Base-by-base conservation (phyloP, 2,113 vertebrate genomes). In the Sisor rabdophorus region DNA sequence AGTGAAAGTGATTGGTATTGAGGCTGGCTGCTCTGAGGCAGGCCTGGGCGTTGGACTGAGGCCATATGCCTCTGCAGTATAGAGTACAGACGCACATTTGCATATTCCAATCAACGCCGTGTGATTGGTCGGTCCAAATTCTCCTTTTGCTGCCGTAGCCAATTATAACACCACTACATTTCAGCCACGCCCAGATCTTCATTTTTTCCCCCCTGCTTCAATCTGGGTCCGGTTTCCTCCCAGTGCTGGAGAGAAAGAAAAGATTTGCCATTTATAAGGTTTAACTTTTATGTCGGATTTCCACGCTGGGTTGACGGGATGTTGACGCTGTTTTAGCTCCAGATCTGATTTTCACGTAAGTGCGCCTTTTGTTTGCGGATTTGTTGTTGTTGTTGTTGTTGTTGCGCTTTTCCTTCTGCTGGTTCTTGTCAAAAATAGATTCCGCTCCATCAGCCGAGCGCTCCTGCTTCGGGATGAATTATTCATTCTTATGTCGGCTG, bases 311-410 rank as follows among this genome's bases (percentile, higher is more conserved):
- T 30, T 19, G 55, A 20, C 67, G 75, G 67, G 67, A 83, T 87
- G 89, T 86, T 90, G 86, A 88, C 82, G 55, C 26, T 15, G n/a
- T 40, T 76, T 24, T 73, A 73, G 73, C 47, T n/a, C 73, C 32
- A 5, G 24, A 22, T 55, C 24, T 77, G 79, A 76, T 80, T 36
- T 88, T 81, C 83, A 86, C 80, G 92, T 93, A 87, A 93, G 92
- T 92, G 86, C 76, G 11, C 44, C 24, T 36, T 50, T 68, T 50
- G 16, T 28, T 48, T 48, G 5, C 36, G 79, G 20, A 9, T 4
- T 79, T 77, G 77, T 19, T 17, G 32, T 36, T 36, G 32, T 7
- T 36, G 32, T 36, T 36, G 32, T 36, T 3, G 32, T 36, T 36
- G 32, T 20, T 22, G 11, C 17, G 52, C 8, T 71, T 20, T 71